These are phyloP conservation scores for Rhinoraja longicauda DNA, from an alignment of 2,797 vertebrate genomes.

Conservation along the genomic window DNA sequence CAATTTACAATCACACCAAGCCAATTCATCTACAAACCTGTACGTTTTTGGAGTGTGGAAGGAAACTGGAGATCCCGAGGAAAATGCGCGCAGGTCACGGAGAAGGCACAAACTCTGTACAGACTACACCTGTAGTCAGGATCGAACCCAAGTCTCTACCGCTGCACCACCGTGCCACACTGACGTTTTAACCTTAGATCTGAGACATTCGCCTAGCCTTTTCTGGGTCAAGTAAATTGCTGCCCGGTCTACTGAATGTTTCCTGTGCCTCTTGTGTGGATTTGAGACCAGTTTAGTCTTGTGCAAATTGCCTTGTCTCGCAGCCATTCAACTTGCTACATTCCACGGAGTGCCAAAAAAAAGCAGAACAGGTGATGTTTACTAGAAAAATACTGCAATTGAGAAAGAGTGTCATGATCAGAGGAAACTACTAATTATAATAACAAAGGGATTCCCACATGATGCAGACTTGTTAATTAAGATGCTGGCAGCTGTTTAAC, in stretches of 20 bases:
- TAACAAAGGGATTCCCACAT: conserved; percentile 26
- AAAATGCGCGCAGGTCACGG: too few relatives aligned
- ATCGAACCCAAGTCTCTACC: too few relatives aligned
- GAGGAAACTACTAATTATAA: conserved; percentile 31
- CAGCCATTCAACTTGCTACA: not conserved
- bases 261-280: not conserved
- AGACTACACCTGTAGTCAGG: too few relatives aligned
- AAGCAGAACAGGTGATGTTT: not conserved
- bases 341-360: not conserved
- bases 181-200: too few relatives aligned
- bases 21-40: too few relatives aligned
- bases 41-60: too few relatives aligned
- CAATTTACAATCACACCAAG: too few relatives aligned
- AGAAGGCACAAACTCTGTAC: too few relatives aligned
- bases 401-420: not conserved
- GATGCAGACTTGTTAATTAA: conserved; percentile 27
- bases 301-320: not conserved
- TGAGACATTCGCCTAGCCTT: not conserved
- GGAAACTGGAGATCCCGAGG: too few relatives aligned
- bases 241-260: not conserved
- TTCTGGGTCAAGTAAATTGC: too few relatives aligned
- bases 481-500: not conserved
- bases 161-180: too few relatives aligned
- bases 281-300: not conserved
- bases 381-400: not conserved